Evolutionary conservation across 2,113 vertebrate species (phyloP).

Genomic region (Plestiodon gilberti): DNA sequence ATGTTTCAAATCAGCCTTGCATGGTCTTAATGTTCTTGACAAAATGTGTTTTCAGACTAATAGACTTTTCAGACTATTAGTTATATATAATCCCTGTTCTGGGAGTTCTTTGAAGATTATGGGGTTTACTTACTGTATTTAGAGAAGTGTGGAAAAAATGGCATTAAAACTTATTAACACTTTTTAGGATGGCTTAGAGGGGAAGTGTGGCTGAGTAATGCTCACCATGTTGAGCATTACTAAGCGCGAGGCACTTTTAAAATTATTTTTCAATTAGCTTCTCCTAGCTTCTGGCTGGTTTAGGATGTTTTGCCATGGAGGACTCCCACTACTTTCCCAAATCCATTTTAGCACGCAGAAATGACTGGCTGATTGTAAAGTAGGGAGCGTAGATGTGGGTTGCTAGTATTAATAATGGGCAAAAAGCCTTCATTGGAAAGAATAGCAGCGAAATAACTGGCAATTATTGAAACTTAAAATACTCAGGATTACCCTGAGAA

Average conservation of each 20-base stretch:
- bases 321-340: not conserved
- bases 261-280: not conserved
- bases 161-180: fast-evolving
- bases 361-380: not conserved
- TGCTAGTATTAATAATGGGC: not conserved
- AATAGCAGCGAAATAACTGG: constrained; percentile 34
- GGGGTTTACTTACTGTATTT: not conserved
- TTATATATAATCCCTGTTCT: fast-evolving
- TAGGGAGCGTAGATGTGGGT: fast-evolving
- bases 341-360: not conserved
- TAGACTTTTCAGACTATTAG: no score
- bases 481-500: not conserved
- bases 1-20: not conserved
- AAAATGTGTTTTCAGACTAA: not conserved
- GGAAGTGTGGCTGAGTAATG: not conserved
- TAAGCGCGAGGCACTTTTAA: not conserved
- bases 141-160: not conserved
- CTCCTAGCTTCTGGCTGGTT: constrained; percentile 18
- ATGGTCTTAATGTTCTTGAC: not conserved
- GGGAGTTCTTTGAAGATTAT: not conserved
- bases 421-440: constrained; percentile 16
- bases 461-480: constrained; percentile 18
- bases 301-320: not conserved
- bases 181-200: not conserved
- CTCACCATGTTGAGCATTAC: not conserved